phyloP scores from a whole-genome alignment of 2,113 vertebrate genomes.

The Scophthalmus maximus region DNA sequence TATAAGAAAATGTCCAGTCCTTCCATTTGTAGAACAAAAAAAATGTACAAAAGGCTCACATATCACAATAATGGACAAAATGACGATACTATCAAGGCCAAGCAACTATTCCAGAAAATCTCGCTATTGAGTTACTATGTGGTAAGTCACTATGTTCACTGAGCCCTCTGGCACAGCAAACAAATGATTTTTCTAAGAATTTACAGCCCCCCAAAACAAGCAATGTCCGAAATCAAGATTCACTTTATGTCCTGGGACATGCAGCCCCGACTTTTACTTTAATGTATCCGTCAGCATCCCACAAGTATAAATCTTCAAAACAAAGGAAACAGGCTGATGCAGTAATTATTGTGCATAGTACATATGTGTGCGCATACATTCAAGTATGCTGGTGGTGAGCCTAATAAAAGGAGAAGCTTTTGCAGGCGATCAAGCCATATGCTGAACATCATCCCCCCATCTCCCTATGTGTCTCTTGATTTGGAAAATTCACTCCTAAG shows the following conservation, averaged over 20 bases:
- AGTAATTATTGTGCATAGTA: slow-evolving; percentile 44
- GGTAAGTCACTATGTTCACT: not conserved
- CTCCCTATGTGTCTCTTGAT: slow-evolving; percentile 56
- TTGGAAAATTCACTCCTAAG: slow-evolving; percentile 65
- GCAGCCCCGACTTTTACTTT: not conserved
- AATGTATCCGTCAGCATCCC: slow-evolving; percentile 47
- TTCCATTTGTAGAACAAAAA: not conserved
- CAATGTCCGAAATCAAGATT: not conserved
- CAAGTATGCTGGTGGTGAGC: slow-evolving; percentile 33
- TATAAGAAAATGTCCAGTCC: not conserved
- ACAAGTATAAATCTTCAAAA: slow-evolving; percentile 45
- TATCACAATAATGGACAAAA: not conserved
- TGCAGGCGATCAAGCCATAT: slow-evolving; percentile 60
- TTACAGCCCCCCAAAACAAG: too few relatives aligned
- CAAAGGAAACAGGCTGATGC: slow-evolving; percentile 53
- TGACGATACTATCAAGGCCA: not conserved
- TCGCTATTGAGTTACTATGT: not conserved
- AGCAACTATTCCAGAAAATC: not conserved
- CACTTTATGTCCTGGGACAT: slow-evolving; percentile 3
- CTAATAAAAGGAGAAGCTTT: slow-evolving; percentile 65
- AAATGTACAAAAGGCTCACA: not conserved
- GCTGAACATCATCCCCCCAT: slow-evolving; percentile 45
- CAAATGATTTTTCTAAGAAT: not conserved
- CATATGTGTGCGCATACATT: slow-evolving; percentile 1
- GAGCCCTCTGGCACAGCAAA: not conserved